These are phyloP conservation scores for Dyspetes luteomarginatus DNA, from an alignment of 2,888 invertebrate genomes.

Conservation along the genomic window DNA sequence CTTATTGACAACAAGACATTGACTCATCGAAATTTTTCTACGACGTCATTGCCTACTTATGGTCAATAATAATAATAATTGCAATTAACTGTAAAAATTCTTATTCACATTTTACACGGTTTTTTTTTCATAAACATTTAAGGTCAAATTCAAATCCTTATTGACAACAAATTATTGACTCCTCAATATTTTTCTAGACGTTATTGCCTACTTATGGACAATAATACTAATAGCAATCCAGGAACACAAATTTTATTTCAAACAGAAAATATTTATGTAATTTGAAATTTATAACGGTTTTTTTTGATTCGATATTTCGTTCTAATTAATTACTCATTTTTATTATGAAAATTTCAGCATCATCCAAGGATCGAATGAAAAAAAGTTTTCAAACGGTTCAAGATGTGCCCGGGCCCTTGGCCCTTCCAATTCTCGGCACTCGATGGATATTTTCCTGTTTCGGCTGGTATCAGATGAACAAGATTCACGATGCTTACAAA, in stretches of 20 bases:
- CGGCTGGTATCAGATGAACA: constrained; percentile 88
- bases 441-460: constrained; percentile 90
- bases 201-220: not conserved
- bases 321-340: too few species aligned
- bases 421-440: constrained; percentile 91
- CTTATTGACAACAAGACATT: constrained; percentile 16
- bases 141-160: not conserved
- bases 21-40: constrained; percentile 15
- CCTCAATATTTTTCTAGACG: constrained; percentile 9
- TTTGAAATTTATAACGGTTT: too few species aligned
- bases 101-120: too few species aligned
- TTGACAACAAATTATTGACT: constrained; percentile 23
- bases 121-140: too few species aligned
- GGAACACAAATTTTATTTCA: too few species aligned
- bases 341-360: constrained; percentile 63
- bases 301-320: too few species aligned
- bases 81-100: not conserved
- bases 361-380: constrained; percentile 63
- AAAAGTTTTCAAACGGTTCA: constrained; percentile 72
- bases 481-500: constrained; percentile 91
- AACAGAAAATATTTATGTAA: too few species aligned
- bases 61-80: not conserved
- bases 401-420: constrained; percentile 90
- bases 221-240: too few species aligned
- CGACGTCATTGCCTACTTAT: not conserved